Evolutionary conservation across 2,113 vertebrate genomes (phyloP), one percentile per base, ranked within the genome.

Genomic region (Corythoichthys haematopterus): DNA sequence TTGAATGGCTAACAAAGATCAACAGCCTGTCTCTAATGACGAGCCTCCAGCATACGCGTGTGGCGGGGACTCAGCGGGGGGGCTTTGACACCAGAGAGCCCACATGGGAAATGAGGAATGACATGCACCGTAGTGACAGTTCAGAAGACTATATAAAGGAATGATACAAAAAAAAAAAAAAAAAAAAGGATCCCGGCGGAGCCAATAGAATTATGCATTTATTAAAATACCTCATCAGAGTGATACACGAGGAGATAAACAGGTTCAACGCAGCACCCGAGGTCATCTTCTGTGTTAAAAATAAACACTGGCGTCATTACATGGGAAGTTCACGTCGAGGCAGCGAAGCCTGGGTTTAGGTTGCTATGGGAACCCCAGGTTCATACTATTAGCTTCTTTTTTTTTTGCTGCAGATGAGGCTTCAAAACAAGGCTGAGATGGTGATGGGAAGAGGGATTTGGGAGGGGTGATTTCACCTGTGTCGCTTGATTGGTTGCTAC

Each of bases 351-450:
- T 63, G 57, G 80, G 72, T 84, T 90, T 78, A 64, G 80, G 89
- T 92, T 92, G 89, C 90, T 83, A 91, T 91, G 87, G 90, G 88
- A 92, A 92, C 89, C 77, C 71, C 81, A 87, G 84, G 84, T 88
- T 87, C 84, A 70, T 71, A 84, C 72, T 70, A 86, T 87, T 84
- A 89, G 81, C 36, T 12, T 45, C 28, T 43, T 38, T 58, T 57
- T 58, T 81, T 86, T 80, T 80, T 74, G 77, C 73, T 83, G 81
- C 59, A 77, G 79, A 78, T 77, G 73, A 83, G 76, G 80, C 76
- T 77, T 72, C 50, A 76, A 72, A 79, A 75, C 46, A 70, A 69
- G 75, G 73, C 51, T 65, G 65, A 47, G 59, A 64, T 43, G 60
- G 60, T 1, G 60, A 15, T 8, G 9, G 37, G 36, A 9, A n/a